phyloP scores from a whole-genome alignment of 64 coral and sea anemone genomes.

The Pachyseris speciosa region DNA sequence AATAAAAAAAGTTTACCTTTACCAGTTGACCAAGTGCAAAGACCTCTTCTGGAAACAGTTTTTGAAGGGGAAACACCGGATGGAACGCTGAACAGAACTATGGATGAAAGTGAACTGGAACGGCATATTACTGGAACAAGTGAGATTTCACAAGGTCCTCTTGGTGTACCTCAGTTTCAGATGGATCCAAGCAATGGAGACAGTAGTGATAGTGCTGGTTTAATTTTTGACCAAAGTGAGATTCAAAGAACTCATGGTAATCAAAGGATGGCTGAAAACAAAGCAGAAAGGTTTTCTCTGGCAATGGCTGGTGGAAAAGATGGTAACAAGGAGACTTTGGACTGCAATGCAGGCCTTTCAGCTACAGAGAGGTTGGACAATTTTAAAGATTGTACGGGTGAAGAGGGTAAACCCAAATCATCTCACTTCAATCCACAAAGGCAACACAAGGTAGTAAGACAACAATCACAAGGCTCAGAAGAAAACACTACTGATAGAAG shows the following conservation, averaged over 20 bases:
- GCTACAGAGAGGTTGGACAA: background rate
- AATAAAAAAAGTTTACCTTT: background rate
- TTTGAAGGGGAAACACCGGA: slow-evolving; percentile 11
- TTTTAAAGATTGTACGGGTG: background rate
- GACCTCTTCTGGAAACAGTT: background rate
- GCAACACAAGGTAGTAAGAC: background rate
- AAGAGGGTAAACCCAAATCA: background rate
- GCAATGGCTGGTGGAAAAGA: background rate
- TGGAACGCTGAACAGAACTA: slow-evolving; percentile 24
- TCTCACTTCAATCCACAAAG: background rate
- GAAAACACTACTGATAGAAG: background rate
- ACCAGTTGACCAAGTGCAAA: background rate
- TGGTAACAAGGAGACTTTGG: background rate
- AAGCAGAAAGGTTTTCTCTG: too few relatives aligned
- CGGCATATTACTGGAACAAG: background rate
- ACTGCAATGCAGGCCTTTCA: background rate
- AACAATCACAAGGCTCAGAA: background rate
- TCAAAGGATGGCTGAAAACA: background rate
- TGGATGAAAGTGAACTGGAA: background rate
- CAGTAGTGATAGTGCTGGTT: background rate
- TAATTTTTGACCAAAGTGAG: background rate
- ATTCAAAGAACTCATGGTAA: background rate
- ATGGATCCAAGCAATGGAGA: background rate
- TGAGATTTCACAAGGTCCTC: background rate
- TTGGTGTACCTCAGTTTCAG: background rate